Percentiles rank a stretch among this genome's conserved stretches.
Conservation (phyloP, 2,888 invertebrate species). For the Melinopterus prodromus region DNA sequence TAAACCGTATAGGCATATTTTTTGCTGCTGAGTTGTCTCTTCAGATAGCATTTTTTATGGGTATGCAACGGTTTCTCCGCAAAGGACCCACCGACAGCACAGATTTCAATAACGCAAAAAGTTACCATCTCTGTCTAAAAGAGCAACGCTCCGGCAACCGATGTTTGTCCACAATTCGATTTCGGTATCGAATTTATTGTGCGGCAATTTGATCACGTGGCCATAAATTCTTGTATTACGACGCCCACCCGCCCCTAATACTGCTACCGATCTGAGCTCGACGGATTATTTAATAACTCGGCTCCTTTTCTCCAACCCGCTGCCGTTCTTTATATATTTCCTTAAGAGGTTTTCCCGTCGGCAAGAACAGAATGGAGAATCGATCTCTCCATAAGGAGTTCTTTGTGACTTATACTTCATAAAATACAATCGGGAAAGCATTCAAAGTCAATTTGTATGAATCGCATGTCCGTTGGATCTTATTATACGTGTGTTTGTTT, state of each 20-base stretch:
- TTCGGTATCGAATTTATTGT: conserved; percentile 4
- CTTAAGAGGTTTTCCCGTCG: neutral
- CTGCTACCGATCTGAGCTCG: neutral
- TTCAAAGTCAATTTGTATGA: neutral
- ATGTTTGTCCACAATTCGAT: neutral
- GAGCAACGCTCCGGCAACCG: neutral
- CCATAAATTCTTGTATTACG: neutral
- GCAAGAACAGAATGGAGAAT: neutral
- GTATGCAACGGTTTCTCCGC: too few relatives aligned
- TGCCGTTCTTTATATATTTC: neutral
- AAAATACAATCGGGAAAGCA: neutral
- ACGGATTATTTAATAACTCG: neutral
- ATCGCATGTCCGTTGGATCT: neutral
- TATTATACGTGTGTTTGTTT: neutral
- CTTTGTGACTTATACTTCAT: neutral
- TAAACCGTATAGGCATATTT: too few relatives aligned
- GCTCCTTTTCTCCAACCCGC: neutral
- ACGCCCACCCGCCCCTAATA: neutral
- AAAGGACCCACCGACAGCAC: neutral
- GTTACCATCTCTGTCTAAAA: too few relatives aligned
- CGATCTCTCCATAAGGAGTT: neutral
- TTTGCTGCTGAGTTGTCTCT: too few relatives aligned
- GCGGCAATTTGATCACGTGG: neutral
- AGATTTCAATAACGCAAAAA: neutral
- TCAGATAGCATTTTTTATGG: too few relatives aligned